Evolutionary conservation across 2,797 vertebrate species (phyloP).

Genomic region (Apogon hyalosoma): DNA sequence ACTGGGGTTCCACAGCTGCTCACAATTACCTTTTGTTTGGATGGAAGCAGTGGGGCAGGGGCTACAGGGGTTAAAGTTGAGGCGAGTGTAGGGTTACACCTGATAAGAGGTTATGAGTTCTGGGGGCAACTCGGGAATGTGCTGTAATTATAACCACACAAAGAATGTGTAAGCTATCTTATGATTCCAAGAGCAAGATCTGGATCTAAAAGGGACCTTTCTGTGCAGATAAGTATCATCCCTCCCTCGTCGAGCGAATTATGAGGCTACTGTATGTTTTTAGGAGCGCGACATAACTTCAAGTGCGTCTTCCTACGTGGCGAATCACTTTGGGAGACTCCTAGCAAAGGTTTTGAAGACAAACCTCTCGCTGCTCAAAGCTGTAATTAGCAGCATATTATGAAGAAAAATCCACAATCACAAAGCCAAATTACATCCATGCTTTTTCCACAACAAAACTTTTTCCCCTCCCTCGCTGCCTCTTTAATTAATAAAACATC

Average conservation of each 20-base stretch:
- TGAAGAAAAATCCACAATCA: slow-evolving; percentile 74
- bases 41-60: slow-evolving; percentile 69
- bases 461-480: slow-evolving; percentile 27
- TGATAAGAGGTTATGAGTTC: slow-evolving; percentile 87
- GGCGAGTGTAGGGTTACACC: slow-evolving; percentile 87
- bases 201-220: slow-evolving; percentile 65
- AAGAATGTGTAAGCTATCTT: slow-evolving; percentile 83
- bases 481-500: slow-evolving; percentile 80
- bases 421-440: slow-evolving; percentile 75
- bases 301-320: slow-evolving; percentile 11
- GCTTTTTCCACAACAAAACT: slow-evolving; percentile 72
- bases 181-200: slow-evolving; percentile 68
- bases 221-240: slow-evolving; percentile 46
- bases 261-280: slow-evolving; percentile 62
- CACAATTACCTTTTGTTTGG: slow-evolving; percentile 87
- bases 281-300: slow-evolving; percentile 17
- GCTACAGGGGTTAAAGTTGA: slow-evolving; percentile 85
- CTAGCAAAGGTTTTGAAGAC: slow-evolving; percentile 53
- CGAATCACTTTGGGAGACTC: slow-evolving; percentile 43
- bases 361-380: slow-evolving; percentile 57
- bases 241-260: slow-evolving; percentile 49
- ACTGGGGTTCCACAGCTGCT: slow-evolving; percentile 82
- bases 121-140: slow-evolving; percentile 77
- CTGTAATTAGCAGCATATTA: slow-evolving; percentile 76
- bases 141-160: slow-evolving; percentile 82